These are phyloP conservation scores for Diglossa cyanea DNA, from an alignment of 2,797 vertebrate genomes.

Conservation along the genomic window DNA sequence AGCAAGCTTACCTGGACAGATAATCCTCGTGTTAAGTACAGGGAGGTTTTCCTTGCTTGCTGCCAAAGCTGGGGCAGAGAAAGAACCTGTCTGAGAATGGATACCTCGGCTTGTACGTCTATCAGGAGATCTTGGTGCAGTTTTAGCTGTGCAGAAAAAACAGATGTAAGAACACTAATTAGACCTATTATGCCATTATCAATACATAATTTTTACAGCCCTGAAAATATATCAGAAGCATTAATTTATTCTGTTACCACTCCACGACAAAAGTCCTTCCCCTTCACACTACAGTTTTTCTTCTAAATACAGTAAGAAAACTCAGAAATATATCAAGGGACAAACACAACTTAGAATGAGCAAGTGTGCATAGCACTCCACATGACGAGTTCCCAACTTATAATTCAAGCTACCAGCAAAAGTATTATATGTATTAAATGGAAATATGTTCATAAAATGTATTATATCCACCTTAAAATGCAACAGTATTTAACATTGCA, in stretches of 20 bases:
- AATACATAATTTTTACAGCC: not conserved
- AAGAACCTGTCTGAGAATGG: slow-evolving; percentile 84
- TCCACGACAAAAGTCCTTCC: not conserved
- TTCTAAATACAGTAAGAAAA: not conserved
- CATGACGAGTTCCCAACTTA: not conserved
- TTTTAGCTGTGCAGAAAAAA: slow-evolving; percentile 75
- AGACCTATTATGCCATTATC: not conserved
- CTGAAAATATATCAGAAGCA: not conserved
- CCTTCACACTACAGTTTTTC: not conserved
- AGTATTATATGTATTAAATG: not conserved
- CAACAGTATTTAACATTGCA: not conserved
- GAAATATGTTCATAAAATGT: not conserved
- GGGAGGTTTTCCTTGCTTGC: slow-evolving; percentile 95
- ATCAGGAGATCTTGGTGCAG: slow-evolving; percentile 84
- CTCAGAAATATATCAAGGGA: not conserved
- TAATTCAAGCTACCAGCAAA: not conserved
- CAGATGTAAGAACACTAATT: not conserved
- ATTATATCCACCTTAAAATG: not conserved
- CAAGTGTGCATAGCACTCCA: not conserved
- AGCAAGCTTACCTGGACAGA: slow-evolving; percentile 87
- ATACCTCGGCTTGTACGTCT: slow-evolving; percentile 82
- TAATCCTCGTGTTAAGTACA: slow-evolving; percentile 96
- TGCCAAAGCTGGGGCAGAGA: slow-evolving; percentile 85
- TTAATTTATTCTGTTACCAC: not conserved
- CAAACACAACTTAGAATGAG: not conserved